Percentiles rank a stretch among this genome's conserved stretches.
These are phyloP conservation scores for Spongilla lacustris DNA, from an alignment of 37 sponge, comb jelly and placozoan species.

Conservation along the genomic window DNA sequence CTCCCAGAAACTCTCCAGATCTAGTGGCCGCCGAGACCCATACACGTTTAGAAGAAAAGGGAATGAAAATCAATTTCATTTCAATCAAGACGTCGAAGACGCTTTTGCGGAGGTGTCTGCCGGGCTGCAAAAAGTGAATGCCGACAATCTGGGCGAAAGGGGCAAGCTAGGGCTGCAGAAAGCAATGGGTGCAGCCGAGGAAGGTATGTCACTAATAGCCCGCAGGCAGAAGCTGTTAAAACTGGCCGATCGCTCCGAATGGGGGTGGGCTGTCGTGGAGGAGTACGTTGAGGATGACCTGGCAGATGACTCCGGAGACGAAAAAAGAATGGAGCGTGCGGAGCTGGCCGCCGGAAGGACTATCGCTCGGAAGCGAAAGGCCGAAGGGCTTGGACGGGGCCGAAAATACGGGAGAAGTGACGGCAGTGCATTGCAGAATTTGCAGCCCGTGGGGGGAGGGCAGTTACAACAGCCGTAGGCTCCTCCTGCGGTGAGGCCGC, in stretches of 20 bases:
- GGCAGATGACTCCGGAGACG: no score
- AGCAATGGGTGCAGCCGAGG: slow-evolving; percentile 1
- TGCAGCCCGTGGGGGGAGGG: not conserved
- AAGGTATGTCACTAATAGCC: not conserved
- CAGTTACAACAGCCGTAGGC: no score
- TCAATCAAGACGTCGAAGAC: not conserved
- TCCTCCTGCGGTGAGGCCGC: no score
- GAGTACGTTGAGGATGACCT: no score
- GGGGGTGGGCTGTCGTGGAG: no score
- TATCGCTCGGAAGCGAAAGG: not conserved
- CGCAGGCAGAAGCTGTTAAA: slow-evolving; percentile 7
- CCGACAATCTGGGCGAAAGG: no score
- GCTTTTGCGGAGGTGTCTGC: not conserved
- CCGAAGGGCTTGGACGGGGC: not conserved
- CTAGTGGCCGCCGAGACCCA: no score
- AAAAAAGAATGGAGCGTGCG: not conserved
- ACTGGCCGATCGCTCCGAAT: slow-evolving; percentile 9
- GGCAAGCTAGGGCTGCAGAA: not conserved
- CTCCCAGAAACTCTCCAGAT: no score
- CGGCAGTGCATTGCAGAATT: not conserved
- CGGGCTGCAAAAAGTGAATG: no score
- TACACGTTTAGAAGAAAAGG: not conserved
- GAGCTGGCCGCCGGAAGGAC: not conserved
- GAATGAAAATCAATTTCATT: not conserved
- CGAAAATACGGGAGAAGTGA: not conserved